Base-by-base conservation (phyloP, 2,113 vertebrate genomes). In the Helogale parvula region DNA sequence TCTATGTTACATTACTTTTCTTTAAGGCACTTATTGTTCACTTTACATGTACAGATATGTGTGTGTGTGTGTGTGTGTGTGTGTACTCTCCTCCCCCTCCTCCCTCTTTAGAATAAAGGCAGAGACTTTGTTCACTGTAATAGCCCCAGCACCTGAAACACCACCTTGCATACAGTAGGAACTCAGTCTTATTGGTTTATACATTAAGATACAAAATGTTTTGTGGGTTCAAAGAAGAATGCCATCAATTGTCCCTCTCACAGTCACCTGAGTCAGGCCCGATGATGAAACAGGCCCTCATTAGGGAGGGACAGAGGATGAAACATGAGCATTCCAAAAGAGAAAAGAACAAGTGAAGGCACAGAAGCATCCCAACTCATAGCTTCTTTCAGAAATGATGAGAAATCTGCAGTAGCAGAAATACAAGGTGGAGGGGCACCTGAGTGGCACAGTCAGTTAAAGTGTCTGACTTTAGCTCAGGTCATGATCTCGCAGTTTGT, bases 21-120 rank as follows among this genome's bases (percentile, higher is more conserved):
- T 89, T 95, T 85, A 84, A 88, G 84, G 31, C 16, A 90, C 21
- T 93, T 94, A 63, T 71, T 86, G 72, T 63, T 96, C 50, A 96
- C n/a, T 85, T 76, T 88, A 81, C 50, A 74, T n/a, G 8, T 90
- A 84, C 3, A 84, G 9, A 0, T 72, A 9, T 38, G 35, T 71
- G 69, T 66, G 33, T 66, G 41, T 72, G 14, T 88, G 21, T 90
- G 25, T 33, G 15, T 76, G 23, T 52, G 33, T 89, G 45, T 84
- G 14, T 47, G 14, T 29, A 47, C 41, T 38, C n/a, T 41, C 80
- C 54, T 57, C 72, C 54, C 50, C 72, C 31, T 1, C 38, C 23
- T 54, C 19, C 5, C 25, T 14, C 41, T 80, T 57, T 85, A 91
- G 54, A 80, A 96, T 7, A 33, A 90, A 8, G 31, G 12, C 38